Percentiles rank a stretch among this genome's conserved stretches.
Evolutionary conservation across 1,140 invertebrate species (phyloP).

Genomic region (Euschistus heros): DNA sequence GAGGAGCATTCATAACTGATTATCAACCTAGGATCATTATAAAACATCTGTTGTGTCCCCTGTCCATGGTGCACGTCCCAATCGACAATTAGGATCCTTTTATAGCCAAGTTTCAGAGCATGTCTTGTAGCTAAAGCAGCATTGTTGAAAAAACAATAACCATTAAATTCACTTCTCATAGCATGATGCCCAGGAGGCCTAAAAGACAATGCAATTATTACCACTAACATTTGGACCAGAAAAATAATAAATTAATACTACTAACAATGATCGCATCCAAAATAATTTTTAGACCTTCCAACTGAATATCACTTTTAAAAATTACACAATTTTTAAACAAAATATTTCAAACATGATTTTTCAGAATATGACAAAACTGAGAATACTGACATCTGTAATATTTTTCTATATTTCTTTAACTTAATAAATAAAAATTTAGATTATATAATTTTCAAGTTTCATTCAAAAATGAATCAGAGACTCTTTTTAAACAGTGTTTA

Average conservation of each 20-base stretch:
- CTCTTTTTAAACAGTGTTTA: neutral
- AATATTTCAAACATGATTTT: neutral
- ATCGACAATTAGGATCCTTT: slow-evolving; percentile 84
- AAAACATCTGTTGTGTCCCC: slow-evolving; percentile 91
- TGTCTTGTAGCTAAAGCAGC: slow-evolving; percentile 82
- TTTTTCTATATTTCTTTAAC: too few relatives aligned
- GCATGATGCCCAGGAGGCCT: slow-evolving; percentile 97
- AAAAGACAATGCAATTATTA: slow-evolving; percentile 31
- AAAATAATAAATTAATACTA: too few relatives aligned
- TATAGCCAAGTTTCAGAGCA: slow-evolving; percentile 47
- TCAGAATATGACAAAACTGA: too few relatives aligned
- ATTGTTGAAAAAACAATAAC: slow-evolving; percentile 97
- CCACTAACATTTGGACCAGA: too few relatives aligned
- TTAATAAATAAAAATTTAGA: too few relatives aligned
- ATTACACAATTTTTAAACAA: too few relatives aligned
- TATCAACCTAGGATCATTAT: slow-evolving; percentile 70
- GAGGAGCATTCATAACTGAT: neutral
- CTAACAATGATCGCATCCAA: too few relatives aligned
- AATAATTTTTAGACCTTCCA: too few relatives aligned
- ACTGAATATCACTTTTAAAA: neutral
- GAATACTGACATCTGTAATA: too few relatives aligned
- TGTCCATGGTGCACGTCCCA: slow-evolving; percentile 97
- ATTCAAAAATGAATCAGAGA: neutral
- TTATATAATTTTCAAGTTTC: too few relatives aligned
- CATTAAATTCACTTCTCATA: slow-evolving; percentile 75